A percentile compares a stretch with the other conserved stretches of the same genome.
phyloP scores from a whole-genome alignment of 2,888 invertebrate genomes.

The Eristalis arbustorum region DNA sequence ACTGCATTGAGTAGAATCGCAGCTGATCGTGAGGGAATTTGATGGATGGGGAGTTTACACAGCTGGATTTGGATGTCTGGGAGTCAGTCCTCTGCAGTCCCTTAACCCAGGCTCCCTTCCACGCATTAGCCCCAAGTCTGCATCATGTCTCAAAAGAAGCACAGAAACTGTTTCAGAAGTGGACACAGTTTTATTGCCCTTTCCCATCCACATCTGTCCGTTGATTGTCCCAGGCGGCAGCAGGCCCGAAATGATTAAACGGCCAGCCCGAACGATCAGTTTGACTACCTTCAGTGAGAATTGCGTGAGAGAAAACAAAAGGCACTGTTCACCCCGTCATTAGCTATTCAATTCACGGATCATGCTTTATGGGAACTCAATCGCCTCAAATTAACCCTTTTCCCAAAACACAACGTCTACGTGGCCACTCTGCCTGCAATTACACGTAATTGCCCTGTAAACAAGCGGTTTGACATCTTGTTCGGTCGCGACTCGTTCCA shows the following conservation, averaged over 20 bases:
- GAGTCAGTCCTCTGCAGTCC: too few species aligned
- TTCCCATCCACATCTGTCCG: background rate
- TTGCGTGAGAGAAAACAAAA: constrained; percentile 4
- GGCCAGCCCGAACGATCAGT: background rate
- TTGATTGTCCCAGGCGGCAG: background rate
- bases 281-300: background rate
- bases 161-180: too few species aligned
- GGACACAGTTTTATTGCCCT: background rate
- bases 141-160: too few species aligned
- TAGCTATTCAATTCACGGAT: background rate
- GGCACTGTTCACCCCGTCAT: background rate
- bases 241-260: background rate
- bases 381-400: constrained; percentile 5
- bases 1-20: background rate
- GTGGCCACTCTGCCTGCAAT: background rate
- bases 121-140: too few species aligned
- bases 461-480: constrained; percentile 29
- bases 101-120: too few species aligned
- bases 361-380: constrained; percentile 17
- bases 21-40: background rate
- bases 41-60: background rate
- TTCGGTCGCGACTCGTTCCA: constrained; percentile 11
- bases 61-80: too few species aligned
- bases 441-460: constrained; percentile 22
- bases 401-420: background rate